Evolutionary conservation across 2,888 invertebrate species (phyloP), one percentile per base, ranked within the genome.

Genomic region (Cosmorhoe ocellata): DNA sequence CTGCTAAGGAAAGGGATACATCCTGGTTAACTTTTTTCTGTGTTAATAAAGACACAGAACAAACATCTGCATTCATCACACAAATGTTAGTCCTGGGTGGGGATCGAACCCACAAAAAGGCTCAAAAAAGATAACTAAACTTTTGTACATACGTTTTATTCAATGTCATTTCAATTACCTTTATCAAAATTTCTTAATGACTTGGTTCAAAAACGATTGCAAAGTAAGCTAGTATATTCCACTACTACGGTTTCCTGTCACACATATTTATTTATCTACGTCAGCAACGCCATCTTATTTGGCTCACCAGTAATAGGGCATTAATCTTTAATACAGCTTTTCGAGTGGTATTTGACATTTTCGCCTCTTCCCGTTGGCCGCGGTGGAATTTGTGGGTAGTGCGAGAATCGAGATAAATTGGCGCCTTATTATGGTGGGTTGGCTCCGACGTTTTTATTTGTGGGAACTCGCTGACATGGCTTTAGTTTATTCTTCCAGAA

Each of bases 251-350:
- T n/a, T n/a, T n/a, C n/a, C n/a, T n/a, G 47, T 47, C 51, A 28
- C n/a, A n/a, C 31, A 36, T 51, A 46, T 50, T 44, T 52, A 51
- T 52, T 58, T 55, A 31, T 38, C 37, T 32, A 32, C 39, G 32
- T 30, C 34, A 30, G 67, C 76, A 77, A 79, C 74, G 71, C 37
- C 48, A 37, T 49, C 30, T 42, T 48, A 48, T 41, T 48, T 38
- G 31, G 30, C 37, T 43, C 34, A 36, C 22, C 50, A 27, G 69
- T 78, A 79, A 79, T 76, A 71, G 74, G 59, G 59, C 76, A 78
- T 80, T 79, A 77, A 79, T 81, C 80, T 75, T 71, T 58, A 45
- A 52, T 50, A 30, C 64, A 58, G 68, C 63, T 61, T 67, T 66
- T 61, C 68, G 65, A 66, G 68, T 56, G 69, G 69, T 64, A 61